Conservation (phyloP, 2,797 vertebrate species). For the Xenops minutus region DNA sequence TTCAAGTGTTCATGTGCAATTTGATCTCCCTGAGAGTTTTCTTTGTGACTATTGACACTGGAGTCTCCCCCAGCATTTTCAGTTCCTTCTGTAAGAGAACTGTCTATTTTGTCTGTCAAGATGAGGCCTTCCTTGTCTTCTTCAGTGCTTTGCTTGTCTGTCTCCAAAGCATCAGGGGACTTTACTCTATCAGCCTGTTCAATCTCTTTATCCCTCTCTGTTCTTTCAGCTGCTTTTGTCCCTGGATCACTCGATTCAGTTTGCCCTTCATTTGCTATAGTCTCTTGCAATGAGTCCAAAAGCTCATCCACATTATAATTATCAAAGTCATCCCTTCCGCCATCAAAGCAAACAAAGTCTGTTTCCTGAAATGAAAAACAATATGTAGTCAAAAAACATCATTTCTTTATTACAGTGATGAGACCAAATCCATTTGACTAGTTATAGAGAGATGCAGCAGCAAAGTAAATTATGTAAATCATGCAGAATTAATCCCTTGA, state of each 20-base stretch:
- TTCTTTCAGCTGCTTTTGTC: background rate
- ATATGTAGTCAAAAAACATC: background rate
- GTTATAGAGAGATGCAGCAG: background rate
- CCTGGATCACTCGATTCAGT: background rate
- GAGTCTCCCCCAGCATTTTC: conserved; percentile 1
- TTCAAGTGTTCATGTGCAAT: conserved; percentile 58
- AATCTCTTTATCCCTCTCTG: background rate
- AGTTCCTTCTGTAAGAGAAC: conserved; percentile 11
- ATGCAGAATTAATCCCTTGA: background rate
- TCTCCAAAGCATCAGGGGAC: background rate
- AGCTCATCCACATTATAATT: conserved; percentile 87
- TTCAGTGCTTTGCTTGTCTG: background rate
- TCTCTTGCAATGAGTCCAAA: conserved; percentile 70
- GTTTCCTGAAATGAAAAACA: conserved; percentile 85
- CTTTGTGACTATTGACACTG: background rate
- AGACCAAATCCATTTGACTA: background rate
- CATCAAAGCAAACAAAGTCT: conserved; percentile 95
- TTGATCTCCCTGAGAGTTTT: conserved; percentile 58
- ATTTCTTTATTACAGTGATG: background rate
- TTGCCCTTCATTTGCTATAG: background rate
- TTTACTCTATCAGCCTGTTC: background rate
- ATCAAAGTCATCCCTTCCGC: conserved; percentile 87
- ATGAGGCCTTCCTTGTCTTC: background rate
- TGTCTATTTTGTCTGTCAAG: background rate
- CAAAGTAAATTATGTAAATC: background rate